Percentiles rank a stretch among this genome's conserved stretches.
Evolutionary conservation across 2,797 vertebrate genomes (phyloP).

Genomic region (Phoebastria nigripes): DNA sequence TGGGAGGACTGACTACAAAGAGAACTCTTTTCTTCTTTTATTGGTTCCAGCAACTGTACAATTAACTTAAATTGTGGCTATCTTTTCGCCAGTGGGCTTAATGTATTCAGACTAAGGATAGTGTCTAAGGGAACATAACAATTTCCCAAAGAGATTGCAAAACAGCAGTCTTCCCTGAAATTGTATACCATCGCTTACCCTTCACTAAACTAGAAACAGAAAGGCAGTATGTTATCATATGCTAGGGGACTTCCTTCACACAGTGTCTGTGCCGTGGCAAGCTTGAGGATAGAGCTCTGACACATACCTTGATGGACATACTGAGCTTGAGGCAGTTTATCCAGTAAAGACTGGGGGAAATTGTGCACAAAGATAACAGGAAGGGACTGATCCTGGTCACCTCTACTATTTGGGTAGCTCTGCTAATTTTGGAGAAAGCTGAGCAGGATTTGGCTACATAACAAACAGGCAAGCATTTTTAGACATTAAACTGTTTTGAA

Average conservation of each 20-base stretch:
- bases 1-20: slow-evolving; percentile 35
- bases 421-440: background rate
- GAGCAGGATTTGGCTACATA: background rate
- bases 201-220: background rate
- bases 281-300: slow-evolving; percentile 31
- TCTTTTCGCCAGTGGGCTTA: slow-evolving; percentile 60
- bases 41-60: slow-evolving; percentile 60
- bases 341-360: background rate
- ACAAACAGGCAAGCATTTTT: background rate
- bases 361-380: background rate
- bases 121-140: slow-evolving; percentile 59
- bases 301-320: background rate
- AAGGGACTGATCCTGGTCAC: background rate
- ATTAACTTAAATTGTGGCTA: slow-evolving; percentile 71
- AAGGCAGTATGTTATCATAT: slow-evolving; percentile 31
- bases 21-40: slow-evolving; percentile 5
- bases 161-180: slow-evolving; percentile 60
- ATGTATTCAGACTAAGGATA: slow-evolving; percentile 70
- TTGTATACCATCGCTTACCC: slow-evolving; percentile 9
- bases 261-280: background rate
- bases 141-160: slow-evolving; percentile 71
- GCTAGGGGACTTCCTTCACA: background rate
- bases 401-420: background rate
- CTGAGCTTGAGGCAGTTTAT: slow-evolving; percentile 7
- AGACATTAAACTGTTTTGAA: background rate